Base-by-base conservation (phyloP, 2,113 vertebrate species). In the Ondatra zibethicus region DNA sequence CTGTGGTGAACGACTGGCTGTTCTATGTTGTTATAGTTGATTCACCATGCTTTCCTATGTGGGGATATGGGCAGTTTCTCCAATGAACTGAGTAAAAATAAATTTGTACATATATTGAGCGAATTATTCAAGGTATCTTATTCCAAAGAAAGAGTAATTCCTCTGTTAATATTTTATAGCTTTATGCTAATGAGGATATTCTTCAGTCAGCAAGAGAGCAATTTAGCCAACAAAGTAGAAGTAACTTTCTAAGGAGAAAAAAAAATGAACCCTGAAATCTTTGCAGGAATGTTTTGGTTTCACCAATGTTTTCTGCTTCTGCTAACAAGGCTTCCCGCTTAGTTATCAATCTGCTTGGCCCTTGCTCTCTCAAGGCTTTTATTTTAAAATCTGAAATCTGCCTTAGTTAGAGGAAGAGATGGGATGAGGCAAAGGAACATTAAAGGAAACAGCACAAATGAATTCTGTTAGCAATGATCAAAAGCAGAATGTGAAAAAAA, bases 391-490 rank as follows among this genome's bases (percentile, higher is more conserved):
- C 68, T 92, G 33, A 91, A 95, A 95, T 96, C 86, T 95, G 95
- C 95, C 92, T 94, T 97, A 91, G 96, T 98, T 97, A 95, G 93
- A 95, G 95, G 86, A 89, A 75, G 47, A 92, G 63, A 91, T 39
- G 95, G 82, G 52, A 52, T 36, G 77, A 97, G 82, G 61, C 70
- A 29, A 82, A 96, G 73, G 17, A 76, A 98, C 96, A 94, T 97
- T 89, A 98, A 98, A 98, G 96, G 94, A 85, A 95, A 36, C 95
- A 87, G 96, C 91, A 97, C 94, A 97, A 97, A 97, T 97, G 97
- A 97, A 96, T 91, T 52, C 94, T 92, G 91, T 97, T 96, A 97
- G 86, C 95, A 25, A 97, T 97, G 97, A 97, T 97, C 97, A 98
- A 98, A 98, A 97, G 91, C 91, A 65, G 86, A 96, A 31, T 93